phyloP scores from a whole-genome alignment of 2,797 vertebrate genomes.

The Lutjanus campechanus region DNA sequence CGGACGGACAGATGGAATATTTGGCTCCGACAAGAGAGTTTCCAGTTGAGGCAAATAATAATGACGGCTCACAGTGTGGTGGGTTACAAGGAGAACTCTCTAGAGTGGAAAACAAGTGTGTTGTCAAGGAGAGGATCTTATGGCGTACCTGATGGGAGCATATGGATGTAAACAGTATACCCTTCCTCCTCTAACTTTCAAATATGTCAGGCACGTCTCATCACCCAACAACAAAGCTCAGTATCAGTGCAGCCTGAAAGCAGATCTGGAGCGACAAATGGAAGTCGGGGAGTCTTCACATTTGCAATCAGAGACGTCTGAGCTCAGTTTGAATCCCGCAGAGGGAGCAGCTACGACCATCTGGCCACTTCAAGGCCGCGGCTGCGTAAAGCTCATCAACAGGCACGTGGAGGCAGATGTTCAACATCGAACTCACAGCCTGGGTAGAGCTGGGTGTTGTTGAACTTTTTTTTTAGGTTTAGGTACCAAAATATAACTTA shows the following conservation, averaged over 20 bases:
- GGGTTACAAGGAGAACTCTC: constrained; percentile 9
- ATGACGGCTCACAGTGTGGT: constrained; percentile 29
- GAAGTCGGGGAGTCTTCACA: constrained; percentile 2
- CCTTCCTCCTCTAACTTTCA: constrained; percentile 8
- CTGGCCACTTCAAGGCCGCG: constrained; percentile 72
- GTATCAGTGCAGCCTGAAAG: constrained; percentile 20
- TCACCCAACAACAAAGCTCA: neutral
- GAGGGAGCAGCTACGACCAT: constrained; percentile 68
- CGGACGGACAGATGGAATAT: constrained; percentile 55
- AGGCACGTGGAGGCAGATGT: constrained; percentile 73
- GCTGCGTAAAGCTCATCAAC: constrained; percentile 35
- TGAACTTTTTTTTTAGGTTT: neutral
- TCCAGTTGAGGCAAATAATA: constrained; percentile 55
- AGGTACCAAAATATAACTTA: neutral
- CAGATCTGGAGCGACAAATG: constrained; percentile 35
- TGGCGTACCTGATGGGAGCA: constrained; percentile 24
- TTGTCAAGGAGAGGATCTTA: constrained; percentile 14
- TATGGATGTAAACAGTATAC: constrained; percentile 14
- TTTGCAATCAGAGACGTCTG: constrained; percentile 52
- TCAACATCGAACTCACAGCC: constrained; percentile 40
- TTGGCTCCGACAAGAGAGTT: constrained; percentile 53
- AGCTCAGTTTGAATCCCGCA: constrained; percentile 52
- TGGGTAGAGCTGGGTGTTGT: constrained; percentile 4
- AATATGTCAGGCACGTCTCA: constrained; percentile 13
- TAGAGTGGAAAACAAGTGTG: constrained; percentile 32